Conservation (phyloP, 2,888 invertebrate genomes). For the Ditylenchus weischeri region DNA sequence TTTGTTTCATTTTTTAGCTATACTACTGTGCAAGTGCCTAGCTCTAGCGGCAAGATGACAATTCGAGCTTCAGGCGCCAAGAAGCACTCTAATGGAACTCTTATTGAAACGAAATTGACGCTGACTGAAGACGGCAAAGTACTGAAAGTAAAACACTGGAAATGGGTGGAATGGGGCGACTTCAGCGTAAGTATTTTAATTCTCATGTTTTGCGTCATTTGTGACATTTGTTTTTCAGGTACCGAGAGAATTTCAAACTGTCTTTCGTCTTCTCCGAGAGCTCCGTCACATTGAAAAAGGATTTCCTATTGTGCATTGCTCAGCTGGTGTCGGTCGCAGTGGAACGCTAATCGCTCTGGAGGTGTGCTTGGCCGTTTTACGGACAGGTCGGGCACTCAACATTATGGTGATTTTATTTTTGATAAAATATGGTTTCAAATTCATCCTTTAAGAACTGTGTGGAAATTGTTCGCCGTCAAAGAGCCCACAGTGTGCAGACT, state of each 20-base stretch:
- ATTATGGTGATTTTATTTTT: background rate
- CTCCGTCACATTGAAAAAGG: background rate
- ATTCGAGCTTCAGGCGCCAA: background rate
- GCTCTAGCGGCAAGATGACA: background rate
- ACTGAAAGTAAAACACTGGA: constrained; percentile 8
- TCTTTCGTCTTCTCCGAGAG: constrained; percentile 2
- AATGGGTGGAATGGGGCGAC: constrained; percentile 4
- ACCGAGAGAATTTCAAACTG: constrained; percentile 5
- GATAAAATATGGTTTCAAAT: no score
- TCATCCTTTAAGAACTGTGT: background rate
- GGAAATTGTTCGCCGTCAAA: constrained; percentile 5
- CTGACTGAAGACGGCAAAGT: constrained; percentile 2
- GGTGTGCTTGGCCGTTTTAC: constrained; percentile 5
- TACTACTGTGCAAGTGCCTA: constrained; percentile 1
- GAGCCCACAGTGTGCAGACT: constrained; percentile 6
- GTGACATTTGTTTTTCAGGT: background rate
- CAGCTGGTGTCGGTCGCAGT: constrained; percentile 10
- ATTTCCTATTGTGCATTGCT: constrained; percentile 5
- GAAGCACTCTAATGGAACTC: background rate
- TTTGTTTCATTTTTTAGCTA: background rate
- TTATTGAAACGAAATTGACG: background rate
- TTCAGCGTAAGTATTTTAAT: background rate
- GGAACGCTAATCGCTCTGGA: constrained; percentile 7
- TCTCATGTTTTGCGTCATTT: no score
- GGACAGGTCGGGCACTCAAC: background rate